Percentiles rank a stretch among this genome's conserved stretches.
phyloP scores from a whole-genome alignment of 2,888 invertebrate genomes.

The Epinotia demarniana region DNA sequence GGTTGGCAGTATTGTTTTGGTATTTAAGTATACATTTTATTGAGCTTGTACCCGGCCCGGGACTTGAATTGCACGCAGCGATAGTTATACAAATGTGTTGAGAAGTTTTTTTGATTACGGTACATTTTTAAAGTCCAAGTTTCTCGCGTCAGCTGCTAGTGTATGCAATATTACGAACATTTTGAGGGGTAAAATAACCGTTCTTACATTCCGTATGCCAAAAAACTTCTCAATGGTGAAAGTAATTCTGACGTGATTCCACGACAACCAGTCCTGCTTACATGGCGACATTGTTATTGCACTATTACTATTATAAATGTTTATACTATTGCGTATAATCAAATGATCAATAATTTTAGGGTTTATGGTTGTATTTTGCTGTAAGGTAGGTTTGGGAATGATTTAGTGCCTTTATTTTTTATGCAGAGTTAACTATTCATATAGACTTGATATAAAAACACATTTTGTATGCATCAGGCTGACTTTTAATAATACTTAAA shows the following conservation, averaged over 20 bases:
- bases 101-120: conserved; percentile 19
- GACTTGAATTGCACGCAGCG: conserved; percentile 24
- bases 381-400: neutral
- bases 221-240: conserved; percentile 24
- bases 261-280: neutral
- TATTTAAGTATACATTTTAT: conserved; percentile 46
- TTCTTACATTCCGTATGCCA: conserved; percentile 9
- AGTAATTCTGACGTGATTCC: conserved; percentile 36
- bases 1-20: conserved; percentile 59
- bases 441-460: neutral
- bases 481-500: neutral
- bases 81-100: conserved; percentile 26
- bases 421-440: neutral
- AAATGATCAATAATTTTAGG: neutral
- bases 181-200: neutral
- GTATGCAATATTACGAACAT: neutral
- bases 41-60: conserved; percentile 56
- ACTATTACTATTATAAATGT: neutral
- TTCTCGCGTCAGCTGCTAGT: neutral
- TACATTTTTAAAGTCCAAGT: neutral
- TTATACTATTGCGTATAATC: neutral
- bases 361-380: neutral
- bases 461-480: neutral
- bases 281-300: neutral
- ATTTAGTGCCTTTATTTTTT: neutral